phyloP scores from a whole-genome alignment of 2,797 vertebrate species.

The Rhadinocentrus ornatus region DNA sequence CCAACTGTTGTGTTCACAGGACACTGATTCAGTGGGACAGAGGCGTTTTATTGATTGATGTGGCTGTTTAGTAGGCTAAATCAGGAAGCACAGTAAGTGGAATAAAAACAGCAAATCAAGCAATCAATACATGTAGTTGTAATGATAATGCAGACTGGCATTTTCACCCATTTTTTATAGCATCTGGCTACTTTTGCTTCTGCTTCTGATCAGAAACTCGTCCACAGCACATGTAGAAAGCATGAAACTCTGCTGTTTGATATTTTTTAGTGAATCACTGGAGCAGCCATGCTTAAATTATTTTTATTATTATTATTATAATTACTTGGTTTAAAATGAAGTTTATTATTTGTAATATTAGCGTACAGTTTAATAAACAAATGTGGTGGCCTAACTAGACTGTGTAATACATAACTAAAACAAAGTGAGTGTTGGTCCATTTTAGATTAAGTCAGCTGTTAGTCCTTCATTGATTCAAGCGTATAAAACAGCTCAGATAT shows the following conservation, averaged over 20 bases:
- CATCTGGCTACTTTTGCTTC: background rate
- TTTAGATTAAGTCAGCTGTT: background rate
- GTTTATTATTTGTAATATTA: background rate
- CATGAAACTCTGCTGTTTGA: too few relatives aligned
- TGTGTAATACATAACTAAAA: background rate
- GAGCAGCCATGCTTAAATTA: too few relatives aligned
- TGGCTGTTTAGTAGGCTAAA: background rate
- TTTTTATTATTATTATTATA: too few relatives aligned
- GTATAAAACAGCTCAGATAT: background rate
- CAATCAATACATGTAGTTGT: background rate
- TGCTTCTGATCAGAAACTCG: too few relatives aligned
- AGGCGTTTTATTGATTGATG: background rate
- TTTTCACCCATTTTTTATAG: background rate
- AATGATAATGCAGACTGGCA: background rate
- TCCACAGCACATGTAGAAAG: too few relatives aligned
- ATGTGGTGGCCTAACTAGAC: background rate
- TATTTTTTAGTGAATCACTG: too few relatives aligned
- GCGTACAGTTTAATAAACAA: background rate
- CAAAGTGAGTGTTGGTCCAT: background rate
- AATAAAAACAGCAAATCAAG: slow-evolving; percentile 8
- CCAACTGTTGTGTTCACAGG: background rate
- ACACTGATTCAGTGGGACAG: background rate
- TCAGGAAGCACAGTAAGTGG: background rate
- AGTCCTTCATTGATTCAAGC: background rate
- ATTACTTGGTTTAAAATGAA: background rate